These are phyloP conservation scores for Coranthus polyacanthus DNA, from an alignment of 2,797 vertebrate genomes.

Conservation along the genomic window DNA sequence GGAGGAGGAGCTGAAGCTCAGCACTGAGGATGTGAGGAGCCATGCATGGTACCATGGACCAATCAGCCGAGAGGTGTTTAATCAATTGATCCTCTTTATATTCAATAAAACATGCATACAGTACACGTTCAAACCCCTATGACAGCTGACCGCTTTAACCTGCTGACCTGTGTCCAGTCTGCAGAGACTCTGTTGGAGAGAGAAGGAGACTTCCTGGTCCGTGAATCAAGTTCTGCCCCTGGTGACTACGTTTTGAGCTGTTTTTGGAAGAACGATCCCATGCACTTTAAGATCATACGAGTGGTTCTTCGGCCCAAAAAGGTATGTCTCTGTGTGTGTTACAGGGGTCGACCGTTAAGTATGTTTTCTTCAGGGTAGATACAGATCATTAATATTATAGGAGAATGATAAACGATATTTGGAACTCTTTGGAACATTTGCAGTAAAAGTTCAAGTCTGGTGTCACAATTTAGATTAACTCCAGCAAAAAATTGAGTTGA, in stretches of 20 bases:
- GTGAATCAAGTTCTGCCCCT: constrained; percentile 81
- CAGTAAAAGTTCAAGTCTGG: too few species aligned
- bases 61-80: constrained; percentile 85
- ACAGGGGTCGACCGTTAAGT: too few species aligned
- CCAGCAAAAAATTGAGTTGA: too few species aligned
- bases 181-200: constrained; percentile 86
- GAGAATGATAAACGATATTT: too few species aligned
- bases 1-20: constrained; percentile 89
- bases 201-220: constrained; percentile 91
- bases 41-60: constrained; percentile 91
- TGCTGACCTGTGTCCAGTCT: constrained; percentile 72
- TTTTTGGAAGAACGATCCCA: constrained; percentile 80
- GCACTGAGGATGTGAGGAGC: constrained; percentile 83
- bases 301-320: constrained; percentile 88
- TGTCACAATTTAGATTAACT: too few species aligned
- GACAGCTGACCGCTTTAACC: background rate
- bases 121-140: background rate
- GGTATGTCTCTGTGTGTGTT: constrained; percentile 56
- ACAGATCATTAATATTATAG: too few species aligned
- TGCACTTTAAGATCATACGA: constrained; percentile 92
- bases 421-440: too few species aligned
- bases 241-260: constrained; percentile 89
- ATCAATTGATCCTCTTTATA: background rate
- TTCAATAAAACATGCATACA: background rate
- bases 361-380: too few species aligned